These are phyloP conservation scores for Hyles vespertilio DNA, from an alignment of 1,140 invertebrate genomes.

Conservation along the genomic window DNA sequence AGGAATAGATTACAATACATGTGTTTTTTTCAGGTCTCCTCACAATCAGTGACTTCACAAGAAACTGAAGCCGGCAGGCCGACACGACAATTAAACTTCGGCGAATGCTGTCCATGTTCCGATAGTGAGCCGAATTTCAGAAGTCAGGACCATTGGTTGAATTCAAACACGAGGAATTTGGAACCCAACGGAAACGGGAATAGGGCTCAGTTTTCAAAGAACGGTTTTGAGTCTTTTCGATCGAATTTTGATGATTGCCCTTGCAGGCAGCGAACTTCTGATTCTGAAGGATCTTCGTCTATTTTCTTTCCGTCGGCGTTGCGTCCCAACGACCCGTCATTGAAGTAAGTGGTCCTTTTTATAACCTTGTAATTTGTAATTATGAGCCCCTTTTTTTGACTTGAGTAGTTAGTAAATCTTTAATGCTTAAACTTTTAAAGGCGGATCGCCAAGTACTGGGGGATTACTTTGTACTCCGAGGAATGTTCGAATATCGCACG, in stretches of 20 bases:
- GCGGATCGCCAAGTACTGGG: no score
- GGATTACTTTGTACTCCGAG: no score
- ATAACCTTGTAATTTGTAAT: no score
- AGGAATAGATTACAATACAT: no score
- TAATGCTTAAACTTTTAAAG: no score
- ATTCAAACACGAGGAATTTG: neutral
- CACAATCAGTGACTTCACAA: constrained; percentile 25
- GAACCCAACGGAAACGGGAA: no score
- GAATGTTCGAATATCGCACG: no score
- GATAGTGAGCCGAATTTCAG: neutral
- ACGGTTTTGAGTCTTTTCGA: neutral
- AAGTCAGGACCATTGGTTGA: neutral
- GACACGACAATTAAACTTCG: constrained; percentile 29
- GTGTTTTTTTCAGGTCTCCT: neutral
- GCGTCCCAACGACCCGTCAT: constrained; percentile 20
- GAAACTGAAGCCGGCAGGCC: constrained; percentile 17
- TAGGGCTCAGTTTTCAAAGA: no score
- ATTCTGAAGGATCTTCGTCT: constrained; percentile 46
- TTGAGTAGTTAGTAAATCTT: no score
- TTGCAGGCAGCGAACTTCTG: constrained; percentile 30
- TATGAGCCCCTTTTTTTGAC: no score
- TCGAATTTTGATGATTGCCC: constrained; percentile 30
- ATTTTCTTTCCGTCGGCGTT: constrained; percentile 37
- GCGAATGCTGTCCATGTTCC: constrained; percentile 47
- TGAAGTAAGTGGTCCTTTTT: constrained; percentile 28